These are phyloP conservation scores for Mercenaria mercenaria DNA, from an alignment of 1,140 invertebrate genomes.

Conservation along the genomic window DNA sequence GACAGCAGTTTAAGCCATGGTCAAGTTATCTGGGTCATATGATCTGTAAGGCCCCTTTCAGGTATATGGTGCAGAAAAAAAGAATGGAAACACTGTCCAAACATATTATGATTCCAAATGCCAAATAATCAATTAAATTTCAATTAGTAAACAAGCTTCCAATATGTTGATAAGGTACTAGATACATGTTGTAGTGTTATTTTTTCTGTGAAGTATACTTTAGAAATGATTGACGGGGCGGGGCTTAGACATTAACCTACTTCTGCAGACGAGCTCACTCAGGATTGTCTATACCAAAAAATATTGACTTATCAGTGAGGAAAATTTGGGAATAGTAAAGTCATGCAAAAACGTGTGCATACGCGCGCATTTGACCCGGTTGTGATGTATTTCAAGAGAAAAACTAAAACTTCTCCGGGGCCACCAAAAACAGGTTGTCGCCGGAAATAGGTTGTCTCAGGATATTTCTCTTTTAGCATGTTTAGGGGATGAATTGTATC, in stretches of 20 bases:
- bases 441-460: conserved; percentile 48
- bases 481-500: too few species aligned
- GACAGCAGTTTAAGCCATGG: conserved; percentile 61
- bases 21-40: too few species aligned
- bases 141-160: not conserved
- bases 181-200: not conserved
- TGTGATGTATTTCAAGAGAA: too few species aligned
- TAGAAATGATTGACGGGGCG: not conserved
- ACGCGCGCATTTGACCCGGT: not conserved
- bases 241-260: not conserved
- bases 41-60: conserved; percentile 14
- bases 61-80: not conserved
- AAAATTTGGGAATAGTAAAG: not conserved
- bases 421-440: not conserved
- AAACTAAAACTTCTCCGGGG: conserved; percentile 17
- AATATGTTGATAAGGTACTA: not conserved
- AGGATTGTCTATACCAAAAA: not conserved
- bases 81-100: not conserved
- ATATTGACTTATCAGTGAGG: not conserved
- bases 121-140: too few species aligned
- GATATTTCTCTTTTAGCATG: too few species aligned
- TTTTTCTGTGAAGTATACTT: too few species aligned
- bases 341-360: not conserved
- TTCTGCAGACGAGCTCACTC: not conserved
- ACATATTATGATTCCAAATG: not conserved